Conservation (phyloP, 2,797 vertebrate species). For the Dipus sagitta region DNA sequence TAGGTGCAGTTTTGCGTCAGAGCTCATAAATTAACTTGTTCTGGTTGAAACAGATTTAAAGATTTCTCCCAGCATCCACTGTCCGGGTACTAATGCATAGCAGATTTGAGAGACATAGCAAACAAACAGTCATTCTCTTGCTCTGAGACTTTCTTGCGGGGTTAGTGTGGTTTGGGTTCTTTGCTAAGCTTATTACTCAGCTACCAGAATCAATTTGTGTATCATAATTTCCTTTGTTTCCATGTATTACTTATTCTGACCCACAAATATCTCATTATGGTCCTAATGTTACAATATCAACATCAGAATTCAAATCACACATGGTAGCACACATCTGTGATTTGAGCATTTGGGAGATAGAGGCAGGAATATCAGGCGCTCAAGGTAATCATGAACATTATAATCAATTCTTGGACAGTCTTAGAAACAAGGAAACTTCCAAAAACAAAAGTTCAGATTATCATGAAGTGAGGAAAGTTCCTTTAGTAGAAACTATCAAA, state of each 20-base stretch:
- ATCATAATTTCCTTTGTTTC: background rate
- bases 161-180: background rate
- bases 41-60: background rate
- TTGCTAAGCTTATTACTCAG: background rate
- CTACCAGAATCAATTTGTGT: background rate
- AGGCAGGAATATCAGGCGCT: too few species aligned
- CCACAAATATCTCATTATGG: background rate
- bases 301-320: background rate
- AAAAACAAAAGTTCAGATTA: constrained; percentile 15
- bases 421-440: too few species aligned
- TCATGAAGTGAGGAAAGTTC: background rate
- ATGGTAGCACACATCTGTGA: too few species aligned
- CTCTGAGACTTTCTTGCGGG: background rate
- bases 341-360: too few species aligned
- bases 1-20: background rate
- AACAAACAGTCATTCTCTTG: background rate
- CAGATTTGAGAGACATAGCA: background rate
- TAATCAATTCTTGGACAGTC: too few species aligned
- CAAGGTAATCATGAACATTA: too few species aligned
- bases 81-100: background rate
- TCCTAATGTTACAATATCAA: background rate
- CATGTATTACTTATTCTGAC: background rate
- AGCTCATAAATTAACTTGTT: constrained; percentile 37
- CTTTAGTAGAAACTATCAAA: constrained; percentile 40
- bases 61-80: background rate